phyloP scores from a whole-genome alignment of 2,888 invertebrate species.

The Lottia gigantea region DNA sequence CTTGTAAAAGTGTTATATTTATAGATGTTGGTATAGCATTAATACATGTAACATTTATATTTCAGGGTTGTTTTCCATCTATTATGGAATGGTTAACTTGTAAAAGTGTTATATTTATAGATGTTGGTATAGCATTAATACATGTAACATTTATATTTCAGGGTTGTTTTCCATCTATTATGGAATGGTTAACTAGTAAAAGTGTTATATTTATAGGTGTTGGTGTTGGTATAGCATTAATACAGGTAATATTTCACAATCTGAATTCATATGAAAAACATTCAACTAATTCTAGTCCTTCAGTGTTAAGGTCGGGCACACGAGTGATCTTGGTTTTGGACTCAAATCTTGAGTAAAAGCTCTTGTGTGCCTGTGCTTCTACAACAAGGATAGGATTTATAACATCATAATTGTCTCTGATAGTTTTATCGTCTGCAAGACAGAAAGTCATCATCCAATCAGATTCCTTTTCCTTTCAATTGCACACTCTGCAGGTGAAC shows the following conservation, averaged over 20 bases:
- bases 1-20: conserved; percentile 23
- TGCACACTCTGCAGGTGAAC: too few relatives aligned
- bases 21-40: conserved; percentile 35
- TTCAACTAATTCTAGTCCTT: background rate
- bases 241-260: conserved; percentile 28
- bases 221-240: conserved; percentile 32
- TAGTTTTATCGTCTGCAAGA: too few relatives aligned
- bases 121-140: conserved; percentile 34
- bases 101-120: conserved; percentile 26
- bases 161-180: conserved; percentile 35
- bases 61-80: conserved; percentile 30
- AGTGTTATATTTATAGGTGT: conserved; percentile 35
- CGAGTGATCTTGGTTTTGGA: too few relatives aligned
- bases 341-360: too few relatives aligned
- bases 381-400: too few relatives aligned
- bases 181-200: conserved; percentile 29
- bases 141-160: conserved; percentile 19
- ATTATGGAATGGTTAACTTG: conserved; percentile 26
- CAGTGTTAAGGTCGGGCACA: too few relatives aligned
- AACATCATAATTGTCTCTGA: too few relatives aligned
- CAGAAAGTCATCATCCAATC: too few relatives aligned
- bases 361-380: too few relatives aligned
- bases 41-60: conserved; percentile 21
- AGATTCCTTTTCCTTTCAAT: too few relatives aligned
- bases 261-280: background rate